These are phyloP conservation scores for Euplexia lucipara DNA, from an alignment of 2,888 invertebrate genomes.

Conservation along the genomic window DNA sequence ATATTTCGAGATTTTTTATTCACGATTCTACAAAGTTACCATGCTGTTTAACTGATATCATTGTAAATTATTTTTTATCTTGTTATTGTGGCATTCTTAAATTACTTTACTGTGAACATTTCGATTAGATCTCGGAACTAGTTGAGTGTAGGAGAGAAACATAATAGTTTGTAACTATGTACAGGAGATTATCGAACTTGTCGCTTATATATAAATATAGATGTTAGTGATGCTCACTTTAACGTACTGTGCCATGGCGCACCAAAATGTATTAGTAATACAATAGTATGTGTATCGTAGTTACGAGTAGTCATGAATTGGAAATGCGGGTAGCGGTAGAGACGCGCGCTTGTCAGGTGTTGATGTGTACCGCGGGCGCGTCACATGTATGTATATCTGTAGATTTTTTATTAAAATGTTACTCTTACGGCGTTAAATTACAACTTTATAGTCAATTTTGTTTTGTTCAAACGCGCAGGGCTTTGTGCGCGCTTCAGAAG, in stretches of 20 bases:
- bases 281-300: conserved; percentile 67
- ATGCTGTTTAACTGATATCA: conserved; percentile 65
- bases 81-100: conserved; percentile 52
- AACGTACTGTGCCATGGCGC: conserved; percentile 79
- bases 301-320: conserved; percentile 64
- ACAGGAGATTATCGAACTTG: conserved; percentile 57
- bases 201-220: conserved; percentile 67
- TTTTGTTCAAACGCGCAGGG: conserved; percentile 34
- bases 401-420: conserved; percentile 61
- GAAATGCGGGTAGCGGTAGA: conserved; percentile 67
- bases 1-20: conserved; percentile 64
- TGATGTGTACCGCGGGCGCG: conserved; percentile 44
- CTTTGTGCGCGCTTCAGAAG: conserved; percentile 2
- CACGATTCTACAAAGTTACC: conserved; percentile 71
- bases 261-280: conserved; percentile 78
- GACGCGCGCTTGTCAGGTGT: conserved; percentile 56
- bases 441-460: conserved; percentile 46
- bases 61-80: conserved; percentile 63
- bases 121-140: conserved; percentile 55
- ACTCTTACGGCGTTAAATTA: conserved; percentile 42
- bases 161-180: conserved; percentile 52
- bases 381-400: conserved; percentile 64
- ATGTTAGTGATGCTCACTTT: conserved; percentile 73
- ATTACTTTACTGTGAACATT: conserved; percentile 54
- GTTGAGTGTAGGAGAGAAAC: conserved; percentile 47